phyloP scores from a whole-genome alignment of 2,797 vertebrate species.

The Hipposideros larvatus region DNA sequence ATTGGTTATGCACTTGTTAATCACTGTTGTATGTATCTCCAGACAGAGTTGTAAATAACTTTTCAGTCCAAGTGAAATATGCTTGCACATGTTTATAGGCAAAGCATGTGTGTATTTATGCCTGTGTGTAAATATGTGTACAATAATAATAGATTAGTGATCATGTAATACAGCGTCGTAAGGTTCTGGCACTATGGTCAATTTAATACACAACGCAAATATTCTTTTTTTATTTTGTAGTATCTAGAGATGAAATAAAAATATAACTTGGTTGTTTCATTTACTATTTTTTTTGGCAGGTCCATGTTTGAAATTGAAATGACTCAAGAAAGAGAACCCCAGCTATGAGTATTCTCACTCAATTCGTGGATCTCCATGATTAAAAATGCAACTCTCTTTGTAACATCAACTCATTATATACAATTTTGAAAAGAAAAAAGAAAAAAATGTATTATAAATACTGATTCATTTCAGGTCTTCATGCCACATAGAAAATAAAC shows the following conservation, averaged over 20 bases:
- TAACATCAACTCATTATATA: constrained; percentile 44
- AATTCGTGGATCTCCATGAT: background rate
- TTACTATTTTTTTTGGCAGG: constrained; percentile 28
- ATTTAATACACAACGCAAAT: constrained; percentile 72
- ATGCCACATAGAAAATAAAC: constrained; percentile 60
- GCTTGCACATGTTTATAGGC: constrained; percentile 81
- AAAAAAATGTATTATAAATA: constrained; percentile 30
- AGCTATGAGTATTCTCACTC: background rate
- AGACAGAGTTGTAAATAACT: constrained; percentile 85
- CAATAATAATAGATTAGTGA: constrained; percentile 72
- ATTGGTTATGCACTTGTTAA: constrained; percentile 82
- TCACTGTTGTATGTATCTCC: constrained; percentile 82
- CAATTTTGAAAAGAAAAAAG: constrained; percentile 41
- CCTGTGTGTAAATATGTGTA: constrained; percentile 75
- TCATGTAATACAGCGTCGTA: background rate
- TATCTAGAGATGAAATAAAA: constrained; percentile 70
- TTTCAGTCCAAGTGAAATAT: constrained; percentile 82
- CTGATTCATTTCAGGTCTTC: background rate
- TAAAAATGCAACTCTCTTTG: constrained; percentile 49
- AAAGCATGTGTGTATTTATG: constrained; percentile 74
- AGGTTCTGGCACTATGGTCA: constrained; percentile 75
- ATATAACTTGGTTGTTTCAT: constrained; percentile 60
- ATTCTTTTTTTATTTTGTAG: constrained; percentile 1
- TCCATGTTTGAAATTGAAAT: constrained; percentile 57
- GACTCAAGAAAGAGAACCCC: constrained; percentile 42